These are phyloP conservation scores for Agrochola litura DNA, from an alignment of 2,888 invertebrate genomes.

Conservation along the genomic window DNA sequence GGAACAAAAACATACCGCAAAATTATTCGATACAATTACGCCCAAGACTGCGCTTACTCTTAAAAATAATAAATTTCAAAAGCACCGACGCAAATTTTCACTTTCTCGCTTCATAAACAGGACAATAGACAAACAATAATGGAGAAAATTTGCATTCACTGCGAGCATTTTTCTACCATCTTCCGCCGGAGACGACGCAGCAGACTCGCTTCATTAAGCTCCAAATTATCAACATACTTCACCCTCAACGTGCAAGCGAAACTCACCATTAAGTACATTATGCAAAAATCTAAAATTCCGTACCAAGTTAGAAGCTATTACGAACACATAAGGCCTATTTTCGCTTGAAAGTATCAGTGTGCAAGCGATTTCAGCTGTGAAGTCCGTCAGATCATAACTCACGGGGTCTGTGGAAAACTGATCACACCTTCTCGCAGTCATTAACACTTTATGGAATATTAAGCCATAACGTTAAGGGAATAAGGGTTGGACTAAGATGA, in stretches of 20 bases:
- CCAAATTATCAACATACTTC: constrained; percentile 88
- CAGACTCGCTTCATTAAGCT: constrained; percentile 88
- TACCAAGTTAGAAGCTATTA: constrained; percentile 68
- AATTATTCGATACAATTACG: constrained; percentile 41
- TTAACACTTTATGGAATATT: constrained; percentile 63
- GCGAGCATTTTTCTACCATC: constrained; percentile 86
- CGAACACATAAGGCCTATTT: constrained; percentile 78
- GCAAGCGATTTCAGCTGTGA: constrained; percentile 79
- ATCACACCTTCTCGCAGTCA: constrained; percentile 72
- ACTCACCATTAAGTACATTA: constrained; percentile 81
- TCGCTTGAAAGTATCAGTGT: constrained; percentile 72
- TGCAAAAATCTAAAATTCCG: constrained; percentile 70
- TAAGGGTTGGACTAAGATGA: constrained; percentile 58
- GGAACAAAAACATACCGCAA: constrained; percentile 8
- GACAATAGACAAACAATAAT: constrained; percentile 89
- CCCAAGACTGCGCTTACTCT: constrained; percentile 53
- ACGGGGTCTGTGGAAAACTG: constrained; percentile 78
- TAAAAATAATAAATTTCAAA: constrained; percentile 70
- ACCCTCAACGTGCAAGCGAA: constrained; percentile 81
- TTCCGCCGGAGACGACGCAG: constrained; percentile 84
- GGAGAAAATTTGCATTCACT: constrained; percentile 87
- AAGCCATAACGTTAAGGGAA: constrained; percentile 62
- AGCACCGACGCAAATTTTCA: constrained; percentile 71
- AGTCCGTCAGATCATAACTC: constrained; percentile 86
- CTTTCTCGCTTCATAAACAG: constrained; percentile 85